Percentiles rank a stretch among this genome's conserved stretches.
Evolutionary conservation across 2,888 invertebrate species (phyloP).

Genomic region (Eupeodes latifasciatus): DNA sequence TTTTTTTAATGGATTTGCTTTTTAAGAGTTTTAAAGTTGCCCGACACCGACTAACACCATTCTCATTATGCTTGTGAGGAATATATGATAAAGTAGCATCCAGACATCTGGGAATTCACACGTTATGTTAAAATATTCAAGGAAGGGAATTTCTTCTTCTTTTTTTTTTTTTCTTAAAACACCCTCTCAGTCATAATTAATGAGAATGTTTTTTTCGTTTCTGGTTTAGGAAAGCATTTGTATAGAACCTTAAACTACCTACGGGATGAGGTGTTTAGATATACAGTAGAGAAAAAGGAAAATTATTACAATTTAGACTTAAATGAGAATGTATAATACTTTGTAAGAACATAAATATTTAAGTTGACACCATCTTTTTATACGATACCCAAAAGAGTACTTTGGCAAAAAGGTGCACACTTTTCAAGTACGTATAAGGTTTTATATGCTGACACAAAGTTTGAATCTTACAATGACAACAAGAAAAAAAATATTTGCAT

Average conservation of each 20-base stretch:
- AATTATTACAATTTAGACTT: slow-evolving; percentile 44
- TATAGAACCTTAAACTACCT: background rate
- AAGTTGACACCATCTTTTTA: slow-evolving; percentile 16
- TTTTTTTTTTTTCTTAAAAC: background rate
- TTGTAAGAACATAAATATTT: slow-evolving; percentile 41
- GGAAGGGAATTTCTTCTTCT: slow-evolving; percentile 5
- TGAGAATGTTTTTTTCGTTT: slow-evolving; percentile 30
- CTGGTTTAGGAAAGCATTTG: background rate
- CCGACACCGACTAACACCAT: background rate
- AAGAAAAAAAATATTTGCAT: slow-evolving; percentile 17
- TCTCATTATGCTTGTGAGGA: background rate
- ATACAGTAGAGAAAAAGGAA: background rate
- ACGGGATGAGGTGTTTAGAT: slow-evolving; percentile 24
- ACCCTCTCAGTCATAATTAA: slow-evolving; percentile 27
- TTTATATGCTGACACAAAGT: slow-evolving; percentile 16
- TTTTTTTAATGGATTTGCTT: slow-evolving; percentile 33
- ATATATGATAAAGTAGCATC: slow-evolving; percentile 12
- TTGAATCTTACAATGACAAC: background rate
- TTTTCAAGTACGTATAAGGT: background rate
- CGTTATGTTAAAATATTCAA: slow-evolving; percentile 49
- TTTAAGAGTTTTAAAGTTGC: slow-evolving; percentile 35
- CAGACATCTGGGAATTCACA: slow-evolving; percentile 49
- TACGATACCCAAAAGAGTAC: slow-evolving; percentile 24
- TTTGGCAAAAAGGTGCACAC: background rate
- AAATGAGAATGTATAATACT: slow-evolving; percentile 30